Evolutionary conservation across 2,797 vertebrate species (phyloP), one percentile per base, ranked within the genome.

Genomic region (Naso thynnoides): DNA sequence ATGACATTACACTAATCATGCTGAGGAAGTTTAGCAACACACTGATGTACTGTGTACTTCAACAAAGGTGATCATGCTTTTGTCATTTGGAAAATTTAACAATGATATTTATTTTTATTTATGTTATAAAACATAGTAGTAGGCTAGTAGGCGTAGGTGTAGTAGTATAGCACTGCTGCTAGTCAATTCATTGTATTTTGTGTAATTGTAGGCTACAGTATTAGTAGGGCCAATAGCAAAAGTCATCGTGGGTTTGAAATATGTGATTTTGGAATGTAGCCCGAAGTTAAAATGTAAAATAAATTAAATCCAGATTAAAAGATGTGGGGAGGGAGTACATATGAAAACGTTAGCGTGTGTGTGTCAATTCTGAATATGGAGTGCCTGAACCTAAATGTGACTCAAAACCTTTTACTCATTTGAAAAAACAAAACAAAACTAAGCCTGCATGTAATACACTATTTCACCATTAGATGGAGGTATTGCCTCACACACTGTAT

Each of bases 401-500:
- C 10, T 47, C 2, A 23, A 9, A n/a, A n/a, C n/a, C n/a, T n/a
- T n/a, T n/a, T n/a, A n/a, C n/a, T n/a, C n/a, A n/a, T n/a, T n/a
- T n/a, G n/a, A n/a, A n/a, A n/a, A n/a, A n/a, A n/a, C 21, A 44
- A 56, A 31, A 31, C 4, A 31, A 31, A 31, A 4, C 31, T 31
- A 31, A 31, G 23, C 3, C 13, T 13, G 36, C 3, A n/a, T 33
- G 61, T 41, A 16, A 13, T 70, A 73, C 54, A 0, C n/a, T 38
- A 6, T 52, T 67, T 56, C 2, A 73, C 19, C 92, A 62, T 76
- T 77, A 89, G 91, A 85, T 87, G 87, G 85, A 2, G 52, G 2
- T 24, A 57, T 60, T 68, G 24, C 26, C 13, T 57, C 27, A 60
- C 16, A 67, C 24, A 62, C 3, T 1, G 27, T 0, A 19, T 15